Conservation (phyloP, 2,797 vertebrate species). For the Uromys caudimaculatus region DNA sequence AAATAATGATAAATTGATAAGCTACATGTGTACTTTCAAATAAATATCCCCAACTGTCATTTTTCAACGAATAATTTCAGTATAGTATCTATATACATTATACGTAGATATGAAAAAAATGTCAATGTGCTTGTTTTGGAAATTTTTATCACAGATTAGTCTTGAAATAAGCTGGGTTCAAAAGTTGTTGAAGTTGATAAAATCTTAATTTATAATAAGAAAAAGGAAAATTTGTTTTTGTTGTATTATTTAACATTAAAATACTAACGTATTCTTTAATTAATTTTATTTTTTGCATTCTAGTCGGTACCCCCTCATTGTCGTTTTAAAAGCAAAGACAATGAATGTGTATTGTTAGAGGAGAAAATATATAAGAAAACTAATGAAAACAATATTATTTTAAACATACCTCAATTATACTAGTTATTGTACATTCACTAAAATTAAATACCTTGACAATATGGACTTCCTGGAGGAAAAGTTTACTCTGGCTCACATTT, state of each 20-base stretch:
- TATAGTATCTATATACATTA: not conserved
- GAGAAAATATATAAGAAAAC: not conserved
- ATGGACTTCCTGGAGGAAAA: not conserved
- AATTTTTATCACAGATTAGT: not conserved
- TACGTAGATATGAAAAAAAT: not conserved
- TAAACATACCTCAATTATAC: not conserved
- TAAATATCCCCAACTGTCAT: not conserved
- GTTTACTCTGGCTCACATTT: not conserved
- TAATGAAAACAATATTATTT: not conserved
- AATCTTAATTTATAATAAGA: not conserved
- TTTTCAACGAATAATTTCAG: not conserved
- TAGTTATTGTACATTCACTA: not conserved
- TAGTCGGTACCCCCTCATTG: no score
- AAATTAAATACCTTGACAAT: not conserved
- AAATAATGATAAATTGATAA: not conserved
- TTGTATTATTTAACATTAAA: no score
- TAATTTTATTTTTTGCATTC: no score
- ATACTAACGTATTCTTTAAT: no score
- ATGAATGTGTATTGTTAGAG: not conserved
- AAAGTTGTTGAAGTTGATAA: not conserved
- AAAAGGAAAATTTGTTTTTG: not conserved
- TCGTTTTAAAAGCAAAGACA: not conserved
- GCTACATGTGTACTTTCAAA: not conserved
- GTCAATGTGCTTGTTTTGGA: not conserved
- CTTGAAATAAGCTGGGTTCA: not conserved